Evolutionary conservation across 2,113 vertebrate species (phyloP).

Genomic region (Ochotona curzoniae): DNA sequence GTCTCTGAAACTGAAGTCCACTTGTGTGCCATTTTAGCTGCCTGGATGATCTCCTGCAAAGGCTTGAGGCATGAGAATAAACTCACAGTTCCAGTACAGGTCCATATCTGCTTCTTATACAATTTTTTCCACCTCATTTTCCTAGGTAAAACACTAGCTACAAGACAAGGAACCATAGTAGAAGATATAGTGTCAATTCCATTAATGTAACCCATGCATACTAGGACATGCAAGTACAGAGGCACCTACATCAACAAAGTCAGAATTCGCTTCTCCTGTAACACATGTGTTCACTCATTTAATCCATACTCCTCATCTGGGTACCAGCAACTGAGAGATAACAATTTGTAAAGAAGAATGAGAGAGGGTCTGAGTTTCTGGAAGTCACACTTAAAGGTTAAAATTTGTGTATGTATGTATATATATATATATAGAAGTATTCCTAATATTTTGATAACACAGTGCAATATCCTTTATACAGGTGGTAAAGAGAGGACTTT

Average conservation of each 20-base stretch:
- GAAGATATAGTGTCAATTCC: not conserved
- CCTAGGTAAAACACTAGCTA: not conserved
- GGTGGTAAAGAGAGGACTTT: not conserved
- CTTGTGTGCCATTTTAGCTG: not conserved
- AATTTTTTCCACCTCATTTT: not conserved
- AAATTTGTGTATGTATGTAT: not conserved
- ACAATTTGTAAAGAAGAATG: not conserved
- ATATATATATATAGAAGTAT: not conserved
- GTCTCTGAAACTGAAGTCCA: slow-evolving; percentile 22
- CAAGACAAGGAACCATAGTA: not conserved
- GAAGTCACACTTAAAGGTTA: not conserved
- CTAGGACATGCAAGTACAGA: not conserved
- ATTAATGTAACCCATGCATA: not conserved
- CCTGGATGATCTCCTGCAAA: not conserved
- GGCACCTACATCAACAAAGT: not conserved
- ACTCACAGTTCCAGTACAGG: not conserved
- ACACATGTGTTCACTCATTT: not conserved
- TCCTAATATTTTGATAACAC: not conserved
- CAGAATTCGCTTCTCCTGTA: not conserved
- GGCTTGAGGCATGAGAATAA: not conserved
- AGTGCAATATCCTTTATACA: not conserved
- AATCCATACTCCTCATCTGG: not conserved
- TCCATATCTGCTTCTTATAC: not conserved
- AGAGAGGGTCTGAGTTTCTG: not conserved
- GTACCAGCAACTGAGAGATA: not conserved